Conservation (phyloP, 2,888 invertebrate genomes). For the Neoscelio sp. region DNA sequence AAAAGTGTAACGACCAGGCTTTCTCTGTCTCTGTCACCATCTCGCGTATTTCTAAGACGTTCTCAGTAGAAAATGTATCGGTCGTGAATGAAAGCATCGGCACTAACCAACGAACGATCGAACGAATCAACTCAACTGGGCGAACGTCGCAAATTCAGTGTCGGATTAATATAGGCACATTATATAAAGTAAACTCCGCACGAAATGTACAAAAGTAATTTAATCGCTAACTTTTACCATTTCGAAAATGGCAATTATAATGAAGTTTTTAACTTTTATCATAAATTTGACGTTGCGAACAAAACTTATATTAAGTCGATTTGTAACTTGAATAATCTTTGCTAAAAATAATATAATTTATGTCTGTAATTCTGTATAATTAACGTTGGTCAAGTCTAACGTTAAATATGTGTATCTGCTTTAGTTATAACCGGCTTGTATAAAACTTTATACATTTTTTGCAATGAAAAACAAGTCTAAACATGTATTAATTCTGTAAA, state of each 20-base stretch:
- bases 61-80: constrained; percentile 46
- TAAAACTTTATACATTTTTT: constrained; percentile 23
- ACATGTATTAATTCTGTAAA: constrained; percentile 28
- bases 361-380: too few relatives aligned
- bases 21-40: constrained; percentile 26
- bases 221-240: too few relatives aligned
- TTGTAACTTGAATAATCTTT: too few relatives aligned
- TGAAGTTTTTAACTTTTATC: too few relatives aligned
- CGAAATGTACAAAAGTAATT: constrained; percentile 6
- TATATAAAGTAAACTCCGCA: too few relatives aligned
- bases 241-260: too few relatives aligned
- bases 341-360: too few relatives aligned
- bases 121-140: constrained; percentile 59
- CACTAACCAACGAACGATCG: constrained; percentile 41
- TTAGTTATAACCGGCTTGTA: constrained; percentile 26
- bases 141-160: constrained; percentile 48
- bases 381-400: too few relatives aligned
- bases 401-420: constrained; percentile 15
- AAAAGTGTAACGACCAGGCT: constrained; percentile 21
- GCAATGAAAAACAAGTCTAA: constrained; percentile 2
- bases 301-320: too few relatives aligned
- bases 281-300: too few relatives aligned
- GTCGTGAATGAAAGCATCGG: constrained; percentile 59
- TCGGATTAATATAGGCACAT: constrained; percentile 20
- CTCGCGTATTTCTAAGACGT: constrained; percentile 27